Percentiles rank a stretch among this genome's conserved stretches.
These are phyloP conservation scores for Grantiella picta DNA, from an alignment of 2,113 vertebrate species.

Conservation along the genomic window DNA sequence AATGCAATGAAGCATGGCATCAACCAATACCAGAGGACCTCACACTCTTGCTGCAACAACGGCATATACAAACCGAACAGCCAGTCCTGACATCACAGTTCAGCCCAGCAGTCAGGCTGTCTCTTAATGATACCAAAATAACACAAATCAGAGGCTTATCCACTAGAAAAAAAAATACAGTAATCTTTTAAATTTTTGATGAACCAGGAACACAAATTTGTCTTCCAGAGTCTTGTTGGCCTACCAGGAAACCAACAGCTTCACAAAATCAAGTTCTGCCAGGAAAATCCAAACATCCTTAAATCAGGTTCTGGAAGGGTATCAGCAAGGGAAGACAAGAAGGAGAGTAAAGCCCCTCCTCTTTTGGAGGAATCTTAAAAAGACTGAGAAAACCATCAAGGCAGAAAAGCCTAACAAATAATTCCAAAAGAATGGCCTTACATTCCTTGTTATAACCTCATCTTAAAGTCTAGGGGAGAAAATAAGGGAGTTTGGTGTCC, in stretches of 20 bases:
- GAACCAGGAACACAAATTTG: neutral
- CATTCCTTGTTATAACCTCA: neutral
- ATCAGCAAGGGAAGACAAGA: neutral
- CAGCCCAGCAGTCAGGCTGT: neutral
- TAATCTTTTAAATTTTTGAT: neutral
- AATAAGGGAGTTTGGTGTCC: neutral
- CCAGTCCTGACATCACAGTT: neutral
- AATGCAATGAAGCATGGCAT: neutral
- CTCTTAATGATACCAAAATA: neutral
- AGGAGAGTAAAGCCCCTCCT: neutral
- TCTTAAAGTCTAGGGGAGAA: neutral
- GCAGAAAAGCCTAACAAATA: neutral
- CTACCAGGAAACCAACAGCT: neutral
- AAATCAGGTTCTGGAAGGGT: neutral
- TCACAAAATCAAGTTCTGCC: neutral
- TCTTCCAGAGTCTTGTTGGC: neutral
- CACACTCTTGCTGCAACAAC: neutral
- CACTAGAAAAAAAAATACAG: neutral
- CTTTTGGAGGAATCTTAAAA: neutral
- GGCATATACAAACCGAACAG: neutral
- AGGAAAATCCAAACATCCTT: neutral
- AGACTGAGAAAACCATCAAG: neutral
- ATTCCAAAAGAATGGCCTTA: neutral
- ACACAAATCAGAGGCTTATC: neutral
- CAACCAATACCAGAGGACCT: neutral